Evolutionary conservation across 2,888 invertebrate genomes (phyloP), one percentile per base, ranked within the genome.

Genomic region (Drosophila antonietae): DNA sequence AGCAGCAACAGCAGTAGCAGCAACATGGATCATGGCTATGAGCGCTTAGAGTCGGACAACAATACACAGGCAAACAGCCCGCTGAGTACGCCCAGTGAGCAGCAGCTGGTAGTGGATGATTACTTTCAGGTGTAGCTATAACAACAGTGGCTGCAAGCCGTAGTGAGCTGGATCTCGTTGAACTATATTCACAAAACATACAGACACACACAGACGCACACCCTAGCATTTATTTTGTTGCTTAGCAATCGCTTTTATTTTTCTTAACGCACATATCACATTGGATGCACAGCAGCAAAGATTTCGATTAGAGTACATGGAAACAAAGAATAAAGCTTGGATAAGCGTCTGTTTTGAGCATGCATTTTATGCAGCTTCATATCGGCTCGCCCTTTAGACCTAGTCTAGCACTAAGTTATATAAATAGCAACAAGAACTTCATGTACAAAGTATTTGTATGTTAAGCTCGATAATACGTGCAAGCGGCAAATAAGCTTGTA

Each of bases 1-100:
- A 78, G 37, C 44, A 77, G 58, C 68, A 80, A 74, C 8, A 81
- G 76, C 39, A 84, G 62, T 46, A 72, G 63, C 51, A 75, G 58
- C 41, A 76, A 64, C 0, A 90, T 95, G 2, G 95, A 95, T 58
- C 95, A 96, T 57, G 96, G 96, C 0, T 96, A 96, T 70, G 96
- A 96, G 85, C 94, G 94, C 31, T 76, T 88, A 68, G 83, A 86
- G 28, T 89, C 91, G 28, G 91, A 88, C 43, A 77, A 68, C 37
- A 75, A 75, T 41, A 90, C 91, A n/a, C 88, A 89, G 67, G 78
- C 77, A 43, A 85, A 82, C 56, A 91, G 86, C 55, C 83, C 83
- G 31, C 33, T 80, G 12, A 59, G 81, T 83, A 91, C 80, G 88
- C 78, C 86, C 44, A 88, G 72, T 66, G 87, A 85, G 47, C 81